Conservation (phyloP, 92 coral and sea anemone species). For the Scolanthus callimorphus region DNA sequence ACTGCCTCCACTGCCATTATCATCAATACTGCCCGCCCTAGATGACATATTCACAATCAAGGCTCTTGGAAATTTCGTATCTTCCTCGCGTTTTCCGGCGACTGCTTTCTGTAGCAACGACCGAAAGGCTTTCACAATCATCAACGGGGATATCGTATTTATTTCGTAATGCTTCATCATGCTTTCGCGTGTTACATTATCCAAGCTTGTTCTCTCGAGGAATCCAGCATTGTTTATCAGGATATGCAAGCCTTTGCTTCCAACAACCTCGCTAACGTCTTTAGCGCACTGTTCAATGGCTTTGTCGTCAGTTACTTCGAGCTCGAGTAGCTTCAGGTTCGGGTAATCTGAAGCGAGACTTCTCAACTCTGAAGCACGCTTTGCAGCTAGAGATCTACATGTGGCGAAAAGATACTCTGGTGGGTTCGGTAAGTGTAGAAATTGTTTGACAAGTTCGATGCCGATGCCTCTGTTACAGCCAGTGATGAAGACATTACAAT, state of each 20-base stretch:
- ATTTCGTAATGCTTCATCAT: constrained; percentile 48
- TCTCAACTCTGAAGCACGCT: too few relatives aligned
- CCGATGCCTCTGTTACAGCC: too few relatives aligned
- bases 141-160: constrained; percentile 54
- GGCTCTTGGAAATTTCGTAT: constrained; percentile 15
- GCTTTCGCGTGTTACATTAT: constrained; percentile 40
- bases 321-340: constrained; percentile 39
- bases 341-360: too few relatives aligned
- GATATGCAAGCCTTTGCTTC: constrained; percentile 39
- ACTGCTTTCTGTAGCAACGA: constrained; percentile 48
- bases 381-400: too few relatives aligned
- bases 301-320: constrained; percentile 42
- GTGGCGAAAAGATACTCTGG: too few relatives aligned
- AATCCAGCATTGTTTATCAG: constrained; percentile 64
- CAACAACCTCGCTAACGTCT: constrained; percentile 25
- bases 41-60: constrained; percentile 53
- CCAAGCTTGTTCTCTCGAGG: too few relatives aligned
- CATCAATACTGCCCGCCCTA: constrained; percentile 15
- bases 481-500: too few relatives aligned
- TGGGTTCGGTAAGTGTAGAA: too few relatives aligned
- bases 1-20: constrained; percentile 7
- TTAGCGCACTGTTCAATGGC: constrained; percentile 18
- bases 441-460: too few relatives aligned
- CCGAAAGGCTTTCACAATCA: constrained; percentile 46
- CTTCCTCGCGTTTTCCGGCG: constrained; percentile 6